Conservation (phyloP, 2,113 vertebrate species). For the Petaurus breviceps region DNA sequence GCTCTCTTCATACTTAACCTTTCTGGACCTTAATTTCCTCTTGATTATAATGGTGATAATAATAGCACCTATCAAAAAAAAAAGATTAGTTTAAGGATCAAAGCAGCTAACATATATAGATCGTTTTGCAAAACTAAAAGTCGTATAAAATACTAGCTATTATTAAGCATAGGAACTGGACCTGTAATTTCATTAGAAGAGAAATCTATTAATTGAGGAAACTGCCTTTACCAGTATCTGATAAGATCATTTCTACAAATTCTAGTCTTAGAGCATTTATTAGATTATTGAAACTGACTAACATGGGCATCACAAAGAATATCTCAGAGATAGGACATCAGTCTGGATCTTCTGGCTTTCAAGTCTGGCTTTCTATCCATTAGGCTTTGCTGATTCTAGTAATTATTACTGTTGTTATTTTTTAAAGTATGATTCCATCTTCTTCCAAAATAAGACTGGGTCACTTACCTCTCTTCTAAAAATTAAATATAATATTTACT, state of each 20-base stretch:
- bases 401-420: neutral
- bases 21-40: neutral
- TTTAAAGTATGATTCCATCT: neutral
- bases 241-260: neutral
- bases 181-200: neutral
- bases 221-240: neutral
- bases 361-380: neutral
- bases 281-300: neutral
- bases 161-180: neutral
- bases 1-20: neutral
- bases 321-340: neutral
- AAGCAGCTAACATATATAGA: neutral
- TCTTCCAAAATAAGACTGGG: neutral
- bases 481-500: slow-evolving; percentile 19
- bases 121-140: neutral
- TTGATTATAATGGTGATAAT: neutral
- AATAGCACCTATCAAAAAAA: neutral
- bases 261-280: neutral
- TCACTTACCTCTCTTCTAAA: slow-evolving; percentile 24
- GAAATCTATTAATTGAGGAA: neutral
- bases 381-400: neutral
- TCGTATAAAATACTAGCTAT: neutral
- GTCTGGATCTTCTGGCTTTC: neutral
- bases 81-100: neutral
- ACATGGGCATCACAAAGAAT: neutral